Conservation (phyloP, 2,888 invertebrate species). For the Strigamia transsilvanica region DNA sequence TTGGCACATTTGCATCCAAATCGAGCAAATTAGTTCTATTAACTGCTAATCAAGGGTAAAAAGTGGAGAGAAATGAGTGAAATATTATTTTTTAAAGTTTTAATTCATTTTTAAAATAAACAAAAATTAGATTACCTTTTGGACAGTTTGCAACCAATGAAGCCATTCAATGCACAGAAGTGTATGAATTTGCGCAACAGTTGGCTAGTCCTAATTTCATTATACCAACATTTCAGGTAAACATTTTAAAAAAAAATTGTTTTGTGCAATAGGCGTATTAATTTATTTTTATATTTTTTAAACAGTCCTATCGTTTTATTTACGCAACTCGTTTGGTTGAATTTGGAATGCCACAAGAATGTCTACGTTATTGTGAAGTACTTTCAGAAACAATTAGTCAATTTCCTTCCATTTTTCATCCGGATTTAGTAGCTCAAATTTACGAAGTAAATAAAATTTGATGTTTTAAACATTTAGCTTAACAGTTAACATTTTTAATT, state of each 20-base stretch:
- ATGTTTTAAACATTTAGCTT: not conserved
- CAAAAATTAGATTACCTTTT: slow-evolving; percentile 57
- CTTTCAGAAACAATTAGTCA: slow-evolving; percentile 74
- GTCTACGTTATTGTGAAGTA: slow-evolving; percentile 84
- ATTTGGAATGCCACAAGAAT: slow-evolving; percentile 79
- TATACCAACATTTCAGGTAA: slow-evolving; percentile 78
- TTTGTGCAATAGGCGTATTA: not conserved
- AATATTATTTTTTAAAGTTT: not conserved
- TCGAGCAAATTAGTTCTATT: slow-evolving; percentile 79
- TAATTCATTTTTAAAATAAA: no score
- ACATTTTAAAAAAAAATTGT: slow-evolving; percentile 55
- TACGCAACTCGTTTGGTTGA: slow-evolving; percentile 80
- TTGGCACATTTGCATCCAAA: slow-evolving; percentile 69
- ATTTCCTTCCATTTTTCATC: slow-evolving; percentile 63
- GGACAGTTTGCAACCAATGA: slow-evolving; percentile 77
- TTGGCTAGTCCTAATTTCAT: slow-evolving; percentile 78
- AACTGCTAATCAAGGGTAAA: slow-evolving; percentile 72
- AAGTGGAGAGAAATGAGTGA: not conserved
- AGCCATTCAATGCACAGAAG: slow-evolving; percentile 92
- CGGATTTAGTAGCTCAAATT: slow-evolving; percentile 62
- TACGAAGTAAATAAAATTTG: slow-evolving; percentile 60
- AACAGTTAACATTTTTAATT: not conserved
- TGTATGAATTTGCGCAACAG: slow-evolving; percentile 91
- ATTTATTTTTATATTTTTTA: slow-evolving; percentile 51
- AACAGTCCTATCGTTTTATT: slow-evolving; percentile 84